Conservation (phyloP, 2,797 vertebrate genomes). For the Coreius guichenoti region DNA sequence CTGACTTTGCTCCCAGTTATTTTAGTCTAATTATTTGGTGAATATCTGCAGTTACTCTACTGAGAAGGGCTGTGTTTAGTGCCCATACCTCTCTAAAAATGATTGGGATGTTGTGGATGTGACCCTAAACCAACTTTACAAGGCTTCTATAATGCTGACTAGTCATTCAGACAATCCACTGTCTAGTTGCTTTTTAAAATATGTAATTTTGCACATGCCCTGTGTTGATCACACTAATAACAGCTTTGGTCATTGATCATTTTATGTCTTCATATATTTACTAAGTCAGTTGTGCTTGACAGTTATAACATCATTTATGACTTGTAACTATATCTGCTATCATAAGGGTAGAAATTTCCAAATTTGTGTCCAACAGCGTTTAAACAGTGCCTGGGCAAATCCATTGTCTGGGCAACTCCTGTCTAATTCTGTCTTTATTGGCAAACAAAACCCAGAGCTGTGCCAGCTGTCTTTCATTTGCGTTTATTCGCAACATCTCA, state of each 20-base stretch:
- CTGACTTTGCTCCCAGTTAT: background rate
- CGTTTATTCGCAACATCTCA: constrained; percentile 35
- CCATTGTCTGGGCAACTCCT: constrained; percentile 26
- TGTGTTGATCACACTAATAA: background rate
- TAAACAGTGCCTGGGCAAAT: constrained; percentile 14
- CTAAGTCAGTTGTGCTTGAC: constrained; percentile 5
- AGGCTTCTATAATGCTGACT: background rate
- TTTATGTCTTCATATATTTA: background rate
- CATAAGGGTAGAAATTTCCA: constrained; percentile 12
- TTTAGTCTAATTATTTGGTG: background rate
- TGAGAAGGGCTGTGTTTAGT: too few species aligned
- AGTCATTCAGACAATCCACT: background rate
- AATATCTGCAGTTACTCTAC: background rate
- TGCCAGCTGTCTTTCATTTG: constrained; percentile 59
- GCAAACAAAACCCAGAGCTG: constrained; percentile 43
- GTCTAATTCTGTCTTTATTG: constrained; percentile 52
- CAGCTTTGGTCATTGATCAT: background rate
- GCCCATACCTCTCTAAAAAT: background rate
- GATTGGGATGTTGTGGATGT: background rate
- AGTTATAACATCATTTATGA: constrained; percentile 18
- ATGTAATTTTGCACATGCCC: background rate
- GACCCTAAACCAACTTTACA: background rate
- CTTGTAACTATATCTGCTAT: constrained; percentile 33
- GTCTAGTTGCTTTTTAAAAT: background rate
- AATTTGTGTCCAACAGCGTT: background rate